Base-by-base conservation (phyloP, 2,888 invertebrate species). In the Desoria tigrina region DNA sequence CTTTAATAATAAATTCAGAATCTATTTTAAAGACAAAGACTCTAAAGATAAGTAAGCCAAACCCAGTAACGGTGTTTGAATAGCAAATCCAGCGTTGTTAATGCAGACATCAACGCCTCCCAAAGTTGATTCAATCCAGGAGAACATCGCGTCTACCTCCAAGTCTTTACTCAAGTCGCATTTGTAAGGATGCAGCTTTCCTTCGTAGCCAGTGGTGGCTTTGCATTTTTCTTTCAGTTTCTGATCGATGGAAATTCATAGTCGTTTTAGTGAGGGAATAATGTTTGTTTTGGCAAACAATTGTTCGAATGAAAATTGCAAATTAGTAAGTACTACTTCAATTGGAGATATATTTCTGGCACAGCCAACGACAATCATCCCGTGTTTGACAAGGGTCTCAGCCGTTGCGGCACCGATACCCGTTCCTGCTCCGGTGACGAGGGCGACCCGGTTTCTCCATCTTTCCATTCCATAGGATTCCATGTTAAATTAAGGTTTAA, bases 281-380 rank as follows among this genome's bases (percentile, higher is more conserved):
- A n/a, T n/a, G n/a, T n/a, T n/a, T n/a, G n/a, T n/a, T n/a, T n/a
- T n/a, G n/a, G n/a, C n/a, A n/a, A n/a, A n/a, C n/a, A n/a, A n/a
- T n/a, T n/a, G n/a, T n/a, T n/a, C n/a, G n/a, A n/a, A n/a, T n/a
- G n/a, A n/a, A n/a, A n/a, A n/a, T n/a, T n/a, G n/a, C n/a, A n/a
- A 39, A 24, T 9, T 32, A 2, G 7, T 16, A 32, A 32, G 28
- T 26, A 51, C 23, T 65, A 71, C 74, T 55, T 73, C 62, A 45
- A 74, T 66, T 11, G 42, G 27, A 4, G 60, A 64, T 39, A 60
- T 60, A 42, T 72, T 71, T 28, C 74, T 68, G 2, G 72, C 74
- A 65, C 74, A 74, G 0, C 72, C 73, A 54, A 74, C 60, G 21
- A 74, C 72, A 42, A 54, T 69, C 49, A 74, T 42, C 11, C 73